Evolutionary conservation across 2,113 vertebrate species (phyloP).

Genomic region (Terrapene triunguis): DNA sequence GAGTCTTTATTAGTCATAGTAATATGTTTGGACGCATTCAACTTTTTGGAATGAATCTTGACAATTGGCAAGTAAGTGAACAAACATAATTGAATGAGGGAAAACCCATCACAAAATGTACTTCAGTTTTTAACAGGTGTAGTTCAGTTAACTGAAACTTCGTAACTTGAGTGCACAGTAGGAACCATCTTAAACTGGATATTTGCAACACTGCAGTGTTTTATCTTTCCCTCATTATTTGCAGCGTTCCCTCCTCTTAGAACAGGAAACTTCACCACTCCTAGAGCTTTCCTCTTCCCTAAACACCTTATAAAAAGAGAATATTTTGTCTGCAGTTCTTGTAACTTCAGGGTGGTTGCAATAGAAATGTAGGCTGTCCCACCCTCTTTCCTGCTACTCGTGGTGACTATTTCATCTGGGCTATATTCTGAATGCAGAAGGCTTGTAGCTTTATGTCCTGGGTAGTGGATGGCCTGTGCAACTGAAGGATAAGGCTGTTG

Average conservation of each 20-base stretch:
- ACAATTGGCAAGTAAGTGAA: neutral
- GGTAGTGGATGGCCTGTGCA: neutral
- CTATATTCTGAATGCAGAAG: neutral
- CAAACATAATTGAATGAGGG: neutral
- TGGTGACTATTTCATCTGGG: neutral
- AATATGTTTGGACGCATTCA: neutral
- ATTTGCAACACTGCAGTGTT: constrained; percentile 42
- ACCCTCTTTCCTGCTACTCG: neutral
- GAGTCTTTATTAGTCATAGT: neutral
- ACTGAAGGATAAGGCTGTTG: neutral
- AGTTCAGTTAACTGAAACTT: constrained; percentile 12
- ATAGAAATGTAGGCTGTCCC: neutral
- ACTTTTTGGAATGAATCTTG: too few species aligned
- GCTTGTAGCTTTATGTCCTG: neutral
- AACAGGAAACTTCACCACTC: constrained; percentile 70
- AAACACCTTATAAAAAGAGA: neutral
- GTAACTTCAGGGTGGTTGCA: neutral
- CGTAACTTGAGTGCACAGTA: neutral
- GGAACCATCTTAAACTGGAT: constrained; percentile 36
- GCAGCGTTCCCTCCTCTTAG: constrained; percentile 33
- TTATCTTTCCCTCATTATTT: constrained; percentile 51
- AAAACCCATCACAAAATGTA: neutral
- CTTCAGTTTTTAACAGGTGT: neutral
- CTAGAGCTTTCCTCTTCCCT: neutral
- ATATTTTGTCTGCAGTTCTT: neutral